Conservation (phyloP, 2,113 vertebrate genomes). For the Urocynchramus pylzowi region DNA sequence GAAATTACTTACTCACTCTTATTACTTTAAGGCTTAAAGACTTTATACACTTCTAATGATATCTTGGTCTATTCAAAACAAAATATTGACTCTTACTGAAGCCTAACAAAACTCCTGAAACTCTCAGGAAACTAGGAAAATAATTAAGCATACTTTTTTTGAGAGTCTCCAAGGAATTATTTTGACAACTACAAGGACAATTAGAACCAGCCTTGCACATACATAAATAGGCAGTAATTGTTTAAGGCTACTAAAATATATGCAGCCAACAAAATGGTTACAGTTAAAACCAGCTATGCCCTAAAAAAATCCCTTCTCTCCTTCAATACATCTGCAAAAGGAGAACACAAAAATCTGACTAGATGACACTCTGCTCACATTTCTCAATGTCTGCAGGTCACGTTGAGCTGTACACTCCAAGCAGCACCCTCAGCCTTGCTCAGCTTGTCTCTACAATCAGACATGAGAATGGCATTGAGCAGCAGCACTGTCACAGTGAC, state of each 20-base stretch:
- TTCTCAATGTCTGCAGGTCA: conserved; percentile 15
- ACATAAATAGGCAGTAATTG: not conserved
- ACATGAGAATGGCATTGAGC: not conserved
- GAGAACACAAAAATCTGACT: not conserved
- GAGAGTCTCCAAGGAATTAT: not conserved
- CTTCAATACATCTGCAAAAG: not conserved
- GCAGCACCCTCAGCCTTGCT: conserved; percentile 5
- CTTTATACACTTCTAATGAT: not conserved
- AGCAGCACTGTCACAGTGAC: not conserved
- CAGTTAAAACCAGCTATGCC: not conserved
- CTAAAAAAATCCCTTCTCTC: not conserved
- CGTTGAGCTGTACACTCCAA: not conserved
- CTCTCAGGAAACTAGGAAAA: not conserved
- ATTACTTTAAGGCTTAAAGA: not conserved
- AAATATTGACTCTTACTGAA: not conserved
- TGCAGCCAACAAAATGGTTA: not conserved
- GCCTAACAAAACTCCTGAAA: not conserved
- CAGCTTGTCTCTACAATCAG: not conserved
- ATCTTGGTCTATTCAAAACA: not conserved
- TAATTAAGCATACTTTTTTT: not conserved
- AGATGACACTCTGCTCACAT: not conserved
- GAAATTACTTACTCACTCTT: not conserved
- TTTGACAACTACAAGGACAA: not conserved
- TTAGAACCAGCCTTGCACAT: not conserved
- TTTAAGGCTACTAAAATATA: not conserved